Evolutionary conservation across 2,888 invertebrate species (phyloP).

Genomic region (Xylota segnis): DNA sequence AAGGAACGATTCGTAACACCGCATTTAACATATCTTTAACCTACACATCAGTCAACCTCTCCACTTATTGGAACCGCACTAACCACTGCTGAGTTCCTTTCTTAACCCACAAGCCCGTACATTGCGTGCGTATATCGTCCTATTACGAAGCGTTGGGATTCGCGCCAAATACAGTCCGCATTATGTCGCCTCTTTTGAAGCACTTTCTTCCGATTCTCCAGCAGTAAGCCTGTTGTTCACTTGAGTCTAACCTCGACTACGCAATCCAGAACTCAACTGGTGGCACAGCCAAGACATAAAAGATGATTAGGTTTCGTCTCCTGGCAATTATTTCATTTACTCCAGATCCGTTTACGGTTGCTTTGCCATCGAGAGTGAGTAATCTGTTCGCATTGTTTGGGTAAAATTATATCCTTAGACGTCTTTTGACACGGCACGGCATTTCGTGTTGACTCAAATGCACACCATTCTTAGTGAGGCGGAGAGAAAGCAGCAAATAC

Average conservation of each 20-base stretch:
- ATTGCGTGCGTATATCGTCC: background rate
- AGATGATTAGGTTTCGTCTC: conserved; percentile 68
- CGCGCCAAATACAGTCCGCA: conserved; percentile 61
- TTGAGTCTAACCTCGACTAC: conserved; percentile 55
- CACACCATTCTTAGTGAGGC: conserved; percentile 37
- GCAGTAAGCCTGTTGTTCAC: conserved; percentile 62
- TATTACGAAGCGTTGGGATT: conserved; percentile 49
- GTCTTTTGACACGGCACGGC: conserved; percentile 54
- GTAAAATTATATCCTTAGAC: conserved; percentile 55
- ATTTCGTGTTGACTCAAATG: conserved; percentile 62
- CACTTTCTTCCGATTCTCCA: conserved; percentile 14
- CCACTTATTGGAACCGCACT: conserved; percentile 10
- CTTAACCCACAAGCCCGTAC: conserved; percentile 17
- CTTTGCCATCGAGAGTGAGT: conserved; percentile 55
- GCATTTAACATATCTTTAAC: background rate
- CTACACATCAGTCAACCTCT: background rate
- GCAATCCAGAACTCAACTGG: conserved; percentile 45
- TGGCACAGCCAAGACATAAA: conserved; percentile 45
- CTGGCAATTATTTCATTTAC: conserved; percentile 69
- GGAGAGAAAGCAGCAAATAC: conserved; percentile 42
- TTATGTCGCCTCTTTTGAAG: conserved; percentile 73
- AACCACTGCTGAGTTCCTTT: background rate
- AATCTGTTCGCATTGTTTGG: conserved; percentile 63
- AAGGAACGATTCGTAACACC: background rate
- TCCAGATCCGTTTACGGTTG: conserved; percentile 65